These are phyloP conservation scores for Eucera pruinosa DNA, from an alignment of 2,888 invertebrate genomes.

Conservation along the genomic window DNA sequence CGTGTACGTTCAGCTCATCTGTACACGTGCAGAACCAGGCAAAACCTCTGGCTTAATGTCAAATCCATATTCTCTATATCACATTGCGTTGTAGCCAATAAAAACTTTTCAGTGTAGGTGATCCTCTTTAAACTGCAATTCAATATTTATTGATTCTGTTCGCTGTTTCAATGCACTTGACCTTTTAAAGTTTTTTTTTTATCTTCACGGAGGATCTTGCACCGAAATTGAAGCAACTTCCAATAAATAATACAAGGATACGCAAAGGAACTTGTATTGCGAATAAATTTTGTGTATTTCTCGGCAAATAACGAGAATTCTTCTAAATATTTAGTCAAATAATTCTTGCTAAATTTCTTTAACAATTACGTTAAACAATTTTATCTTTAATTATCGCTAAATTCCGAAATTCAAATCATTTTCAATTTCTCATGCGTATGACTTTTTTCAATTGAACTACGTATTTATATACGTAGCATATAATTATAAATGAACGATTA, in stretches of 20 bases:
- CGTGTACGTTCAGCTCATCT: conserved; percentile 19
- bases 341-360: not conserved
- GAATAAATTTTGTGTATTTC: too few species aligned
- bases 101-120: conserved; percentile 21
- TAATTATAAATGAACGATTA: too few species aligned
- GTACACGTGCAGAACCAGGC: conserved; percentile 46
- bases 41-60: conserved; percentile 30
- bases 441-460: too few species aligned
- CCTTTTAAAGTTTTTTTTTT: conserved; percentile 35
- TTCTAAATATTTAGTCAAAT: not conserved
- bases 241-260: not conserved
- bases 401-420: not conserved
- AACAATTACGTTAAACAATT: too few species aligned
- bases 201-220: not conserved
- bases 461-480: too few species aligned
- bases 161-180: conserved; percentile 34
- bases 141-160: conserved; percentile 51
- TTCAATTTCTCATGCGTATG: too few species aligned
- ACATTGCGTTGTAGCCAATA: conserved; percentile 25
- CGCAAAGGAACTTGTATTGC: not conserved
- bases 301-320: too few species aligned
- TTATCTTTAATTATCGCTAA: too few species aligned
- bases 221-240: not conserved
- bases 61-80: conserved; percentile 38
- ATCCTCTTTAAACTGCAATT: conserved; percentile 27